Base-by-base conservation (phyloP, 1,140 invertebrate genomes). In the Teleopsis dalmanni region DNA sequence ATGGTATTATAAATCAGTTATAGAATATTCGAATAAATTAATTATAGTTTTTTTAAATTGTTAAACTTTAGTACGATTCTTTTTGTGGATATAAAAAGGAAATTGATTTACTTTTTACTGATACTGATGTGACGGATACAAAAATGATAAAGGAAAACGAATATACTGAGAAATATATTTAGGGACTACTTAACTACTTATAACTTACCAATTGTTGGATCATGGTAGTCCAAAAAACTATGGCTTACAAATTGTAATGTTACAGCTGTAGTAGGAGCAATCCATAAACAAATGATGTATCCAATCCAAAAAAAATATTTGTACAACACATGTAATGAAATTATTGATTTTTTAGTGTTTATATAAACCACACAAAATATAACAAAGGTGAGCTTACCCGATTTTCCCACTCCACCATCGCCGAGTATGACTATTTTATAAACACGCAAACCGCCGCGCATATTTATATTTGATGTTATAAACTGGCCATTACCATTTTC, bases 161-260 rank as follows among this genome's bases (percentile, higher is more conserved):
- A n/a, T n/a, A n/a, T n/a, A n/a, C n/a, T n/a, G n/a, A n/a, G n/a
- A n/a, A n/a, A n/a, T n/a, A n/a, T n/a, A n/a, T n/a, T n/a, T n/a
- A n/a, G n/a, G n/a, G n/a, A n/a, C n/a, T n/a, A n/a, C n/a, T n/a
- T n/a, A n/a, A n/a, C n/a, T n/a, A n/a, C n/a, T n/a, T n/a, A n/a
- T n/a, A n/a, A 57, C 73, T 77, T 74, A 85, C 87, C 88, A 73
- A 91, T 91, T 42, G 88, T 91, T 40, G 88, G 87, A 69, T 91
- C 88, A 71, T 91, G 87, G 71, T 88, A 88, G 60, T 88, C 86
- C 57, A 88, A 70, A 68, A 90, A 90, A 66, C 85, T 88, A 71
- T 89, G 87, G 66, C 84, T 88, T 55, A 91, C 87, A 73, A 90
- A 91, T 73, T 90, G 88, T 35, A 90, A 72, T n/a, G 87, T 90